Conservation (phyloP, 1,140 invertebrate genomes). For the Penaeus vannamei region DNA sequence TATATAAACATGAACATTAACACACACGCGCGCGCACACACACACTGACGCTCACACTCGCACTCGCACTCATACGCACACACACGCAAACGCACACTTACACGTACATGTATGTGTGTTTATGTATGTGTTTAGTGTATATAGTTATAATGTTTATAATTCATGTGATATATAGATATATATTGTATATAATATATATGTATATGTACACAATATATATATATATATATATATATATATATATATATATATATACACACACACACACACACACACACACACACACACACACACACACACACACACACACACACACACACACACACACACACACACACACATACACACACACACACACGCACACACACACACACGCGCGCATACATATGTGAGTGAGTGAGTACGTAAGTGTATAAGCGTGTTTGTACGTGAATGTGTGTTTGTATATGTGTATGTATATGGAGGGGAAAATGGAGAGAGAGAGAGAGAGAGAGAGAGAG, state of each 20-base stretch:
- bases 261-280: not conserved
- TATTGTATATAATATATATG: too few species aligned
- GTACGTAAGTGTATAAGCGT: too few species aligned
- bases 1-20: not conserved
- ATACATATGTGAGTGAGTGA: not conserved
- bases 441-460: too few species aligned
- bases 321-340: not conserved
- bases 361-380: not conserved
- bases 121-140: not conserved
- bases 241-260: not conserved
- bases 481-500: too few species aligned
- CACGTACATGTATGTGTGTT: not conserved
- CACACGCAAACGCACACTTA: not conserved
- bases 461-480: too few species aligned
- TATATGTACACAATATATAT: not conserved
- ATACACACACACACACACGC: too few species aligned
- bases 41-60: not conserved
- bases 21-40: not conserved
- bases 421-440: too few species aligned
- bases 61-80: not conserved
- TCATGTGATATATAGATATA: not conserved
- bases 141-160: not conserved
- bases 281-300: conserved; percentile 37
- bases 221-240: not conserved
- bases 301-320: conserved; percentile 37